Percentiles rank a stretch among this genome's conserved stretches.
Conservation (phyloP, 2,888 invertebrate genomes). For the Fragum fragum region DNA sequence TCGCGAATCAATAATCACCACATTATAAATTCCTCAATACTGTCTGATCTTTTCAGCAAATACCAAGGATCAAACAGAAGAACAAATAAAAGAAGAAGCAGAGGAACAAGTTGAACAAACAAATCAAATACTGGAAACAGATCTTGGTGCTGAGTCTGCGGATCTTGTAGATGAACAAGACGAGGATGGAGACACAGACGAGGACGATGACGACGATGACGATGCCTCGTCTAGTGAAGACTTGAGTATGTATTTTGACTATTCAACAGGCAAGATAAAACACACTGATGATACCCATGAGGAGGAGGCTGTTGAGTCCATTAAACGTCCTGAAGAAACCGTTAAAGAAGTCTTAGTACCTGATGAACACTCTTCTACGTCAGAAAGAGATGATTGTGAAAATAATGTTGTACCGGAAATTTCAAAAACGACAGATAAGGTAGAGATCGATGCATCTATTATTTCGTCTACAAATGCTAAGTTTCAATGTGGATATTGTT, state of each 20-base stretch:
- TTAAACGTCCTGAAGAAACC: not conserved
- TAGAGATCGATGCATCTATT: not conserved
- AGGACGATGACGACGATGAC: slow-evolving; percentile 38
- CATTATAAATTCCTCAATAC: not conserved
- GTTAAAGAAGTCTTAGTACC: not conserved
- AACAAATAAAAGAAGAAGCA: not conserved
- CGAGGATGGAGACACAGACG: slow-evolving; percentile 31
- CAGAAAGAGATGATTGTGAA: not conserved
- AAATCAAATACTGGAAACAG: no score
- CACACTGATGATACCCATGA: not conserved
- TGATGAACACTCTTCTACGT: not conserved
- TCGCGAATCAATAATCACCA: no score
- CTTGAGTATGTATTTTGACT: slow-evolving; percentile 5
- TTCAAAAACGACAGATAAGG: not conserved
- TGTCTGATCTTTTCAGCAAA: not conserved
- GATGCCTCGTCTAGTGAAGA: slow-evolving; percentile 32
- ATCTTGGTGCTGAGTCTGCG: no score
- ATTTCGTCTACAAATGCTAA: slow-evolving; percentile 8
- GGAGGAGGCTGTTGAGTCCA: not conserved
- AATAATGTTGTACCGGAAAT: not conserved
- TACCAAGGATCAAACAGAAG: not conserved
- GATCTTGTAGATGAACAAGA: not conserved
- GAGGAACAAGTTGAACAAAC: no score
- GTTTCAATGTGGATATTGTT: slow-evolving; percentile 62
- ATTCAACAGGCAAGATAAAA: slow-evolving; percentile 1